A percentile compares a stretch with the other conserved stretches of the same genome.
phyloP scores from a whole-genome alignment of 2,888 invertebrate species.

The Chrysotoxum bicinctum region DNA sequence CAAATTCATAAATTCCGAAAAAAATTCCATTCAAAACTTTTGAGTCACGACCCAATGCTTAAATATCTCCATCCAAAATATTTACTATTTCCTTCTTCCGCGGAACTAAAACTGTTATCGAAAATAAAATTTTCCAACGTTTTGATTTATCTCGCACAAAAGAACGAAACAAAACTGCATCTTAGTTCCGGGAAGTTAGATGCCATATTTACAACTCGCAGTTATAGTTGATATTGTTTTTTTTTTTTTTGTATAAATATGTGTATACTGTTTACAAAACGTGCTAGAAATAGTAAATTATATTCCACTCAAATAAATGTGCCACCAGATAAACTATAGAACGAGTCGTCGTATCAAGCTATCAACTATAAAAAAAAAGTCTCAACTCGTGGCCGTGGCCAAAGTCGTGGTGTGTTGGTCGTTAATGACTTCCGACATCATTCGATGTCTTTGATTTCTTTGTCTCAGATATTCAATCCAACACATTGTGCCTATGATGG shows the following conservation, averaged over 20 bases:
- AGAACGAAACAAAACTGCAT: conserved; percentile 11
- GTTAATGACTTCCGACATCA: conserved; percentile 68
- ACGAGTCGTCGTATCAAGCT: neutral
- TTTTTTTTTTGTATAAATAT: neutral
- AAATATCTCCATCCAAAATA: too few species aligned
- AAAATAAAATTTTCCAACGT: neutral
- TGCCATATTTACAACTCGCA: conserved; percentile 25
- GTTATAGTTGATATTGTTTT: conserved; percentile 18
- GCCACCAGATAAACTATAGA: conserved; percentile 25
- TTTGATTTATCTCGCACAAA: conserved; percentile 43
- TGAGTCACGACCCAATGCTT: too few species aligned
- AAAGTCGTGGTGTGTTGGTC: conserved; percentile 14
- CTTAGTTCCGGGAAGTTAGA: conserved; percentile 58
- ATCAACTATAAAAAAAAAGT: conserved; percentile 8
- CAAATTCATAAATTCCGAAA: neutral
- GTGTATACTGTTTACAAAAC: conserved; percentile 9
- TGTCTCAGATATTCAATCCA: conserved; percentile 50
- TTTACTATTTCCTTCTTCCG: conserved; percentile 25
- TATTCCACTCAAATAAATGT: conserved; percentile 41
- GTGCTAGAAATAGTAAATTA: conserved; percentile 66
- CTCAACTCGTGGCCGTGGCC: conserved; percentile 30
- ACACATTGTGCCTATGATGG: neutral
- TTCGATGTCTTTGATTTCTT: conserved; percentile 51
- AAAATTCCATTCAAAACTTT: neutral
- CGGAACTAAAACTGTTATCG: conserved; percentile 58